phyloP scores from a whole-genome alignment of 2,888 invertebrate genomes.

The Caenorhabditis sp. region DNA sequence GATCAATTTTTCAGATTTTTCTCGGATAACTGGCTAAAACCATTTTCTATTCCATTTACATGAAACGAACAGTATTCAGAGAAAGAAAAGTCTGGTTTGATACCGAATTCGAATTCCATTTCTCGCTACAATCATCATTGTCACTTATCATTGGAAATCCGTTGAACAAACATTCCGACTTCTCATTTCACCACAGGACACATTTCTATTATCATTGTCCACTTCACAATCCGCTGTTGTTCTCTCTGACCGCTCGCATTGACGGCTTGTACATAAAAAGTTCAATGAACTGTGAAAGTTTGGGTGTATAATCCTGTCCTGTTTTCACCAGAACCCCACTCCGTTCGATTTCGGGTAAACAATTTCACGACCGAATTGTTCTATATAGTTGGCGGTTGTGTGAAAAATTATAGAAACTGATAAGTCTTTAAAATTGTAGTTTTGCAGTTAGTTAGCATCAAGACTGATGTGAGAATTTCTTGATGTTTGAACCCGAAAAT shows the following conservation, averaged over 20 bases:
- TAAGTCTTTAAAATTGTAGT: no score
- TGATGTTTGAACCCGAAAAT: no score
- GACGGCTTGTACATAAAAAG: conserved; percentile 23
- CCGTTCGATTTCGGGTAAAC: conserved; percentile 1
- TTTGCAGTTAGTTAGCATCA: no score
- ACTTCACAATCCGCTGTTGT: conserved; percentile 17
- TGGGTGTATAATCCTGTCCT: conserved; percentile 13
- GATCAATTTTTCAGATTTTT: no score
- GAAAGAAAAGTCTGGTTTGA: background rate
- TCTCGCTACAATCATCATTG: conserved; percentile 10
- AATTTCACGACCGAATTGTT: no score
- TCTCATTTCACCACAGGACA: background rate
- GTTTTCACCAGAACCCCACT: background rate
- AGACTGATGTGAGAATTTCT: no score
- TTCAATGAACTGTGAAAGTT: conserved; percentile 43
- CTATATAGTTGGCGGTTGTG: no score
- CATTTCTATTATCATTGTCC: background rate
- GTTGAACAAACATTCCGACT: conserved; percentile 36
- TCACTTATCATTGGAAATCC: conserved; percentile 30
- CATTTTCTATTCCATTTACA: background rate
- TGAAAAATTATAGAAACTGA: no score
- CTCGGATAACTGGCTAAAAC: no score
- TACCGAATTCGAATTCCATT: no score
- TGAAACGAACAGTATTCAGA: background rate
- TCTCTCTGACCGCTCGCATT: conserved; percentile 22